Conservation (phyloP, 1,140 invertebrate species). For the Conus betulinus region DNA sequence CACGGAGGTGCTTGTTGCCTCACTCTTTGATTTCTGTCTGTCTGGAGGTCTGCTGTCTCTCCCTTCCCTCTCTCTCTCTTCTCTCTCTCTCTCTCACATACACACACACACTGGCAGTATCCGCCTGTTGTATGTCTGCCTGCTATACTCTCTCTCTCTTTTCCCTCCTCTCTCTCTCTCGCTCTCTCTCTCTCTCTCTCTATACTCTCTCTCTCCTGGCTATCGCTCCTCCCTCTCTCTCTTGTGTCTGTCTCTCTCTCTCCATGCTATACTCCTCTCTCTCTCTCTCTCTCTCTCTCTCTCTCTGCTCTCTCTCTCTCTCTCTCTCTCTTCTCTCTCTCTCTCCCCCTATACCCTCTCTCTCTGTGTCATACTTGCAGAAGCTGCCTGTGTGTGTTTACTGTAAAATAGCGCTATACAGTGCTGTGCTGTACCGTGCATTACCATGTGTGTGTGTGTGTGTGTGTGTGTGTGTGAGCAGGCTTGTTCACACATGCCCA, state of each 20-base stretch:
- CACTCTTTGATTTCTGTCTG: no score
- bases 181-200: not conserved
- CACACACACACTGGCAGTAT: no score
- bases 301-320: not conserved
- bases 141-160: not conserved
- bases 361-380: no score
- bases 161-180: not conserved
- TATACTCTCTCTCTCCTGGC: no score
- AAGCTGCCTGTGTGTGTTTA: not conserved
- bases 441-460: not conserved
- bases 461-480: no score
- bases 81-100: not conserved
- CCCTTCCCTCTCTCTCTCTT: not conserved
- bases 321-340: not conserved
- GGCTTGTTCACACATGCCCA: no score
- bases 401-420: no score
- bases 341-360: no score
- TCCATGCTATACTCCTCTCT: not conserved
- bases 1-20: no score
- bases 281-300: not conserved
- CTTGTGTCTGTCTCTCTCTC: not conserved
- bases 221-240: no score
- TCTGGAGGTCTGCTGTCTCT: conserved; percentile 23
- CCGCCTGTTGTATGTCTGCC: no score
- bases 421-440: no score